Conservation (phyloP, 2,888 invertebrate species). For the Xestia sexstrigata region DNA sequence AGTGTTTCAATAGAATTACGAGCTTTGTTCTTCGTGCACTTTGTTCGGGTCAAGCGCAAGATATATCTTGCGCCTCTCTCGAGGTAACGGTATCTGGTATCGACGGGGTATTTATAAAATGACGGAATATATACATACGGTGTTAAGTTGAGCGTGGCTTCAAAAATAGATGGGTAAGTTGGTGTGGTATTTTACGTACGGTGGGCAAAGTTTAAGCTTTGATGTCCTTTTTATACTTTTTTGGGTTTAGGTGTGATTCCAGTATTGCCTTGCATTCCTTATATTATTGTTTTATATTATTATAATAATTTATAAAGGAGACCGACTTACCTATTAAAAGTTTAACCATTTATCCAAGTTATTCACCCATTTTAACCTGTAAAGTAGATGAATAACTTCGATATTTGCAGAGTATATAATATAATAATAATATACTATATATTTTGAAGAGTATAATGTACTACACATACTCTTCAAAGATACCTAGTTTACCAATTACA, state of each 20-base stretch:
- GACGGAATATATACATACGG: constrained; percentile 24
- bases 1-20: constrained; percentile 89
- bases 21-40: constrained; percentile 87
- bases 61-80: constrained; percentile 66
- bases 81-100: constrained; percentile 54
- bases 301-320: no score
- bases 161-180: constrained; percentile 41
- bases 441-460: no score
- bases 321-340: neutral
- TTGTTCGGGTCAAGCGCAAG: constrained; percentile 70
- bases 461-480: no score
- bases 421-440: no score
- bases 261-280: neutral
- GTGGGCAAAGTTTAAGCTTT: constrained; percentile 20
- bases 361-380: neutral
- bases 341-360: no score
- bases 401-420: no score
- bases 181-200: constrained; percentile 41
- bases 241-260: neutral
- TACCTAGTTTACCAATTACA: neutral
- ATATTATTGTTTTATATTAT: no score
- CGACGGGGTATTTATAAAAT: constrained; percentile 52
- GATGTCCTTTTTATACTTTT: constrained; percentile 16
- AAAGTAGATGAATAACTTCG: neutral
- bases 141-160: constrained; percentile 47